Base-by-base conservation (phyloP, 2,797 vertebrate species). In the Borostomias antarcticus region DNA sequence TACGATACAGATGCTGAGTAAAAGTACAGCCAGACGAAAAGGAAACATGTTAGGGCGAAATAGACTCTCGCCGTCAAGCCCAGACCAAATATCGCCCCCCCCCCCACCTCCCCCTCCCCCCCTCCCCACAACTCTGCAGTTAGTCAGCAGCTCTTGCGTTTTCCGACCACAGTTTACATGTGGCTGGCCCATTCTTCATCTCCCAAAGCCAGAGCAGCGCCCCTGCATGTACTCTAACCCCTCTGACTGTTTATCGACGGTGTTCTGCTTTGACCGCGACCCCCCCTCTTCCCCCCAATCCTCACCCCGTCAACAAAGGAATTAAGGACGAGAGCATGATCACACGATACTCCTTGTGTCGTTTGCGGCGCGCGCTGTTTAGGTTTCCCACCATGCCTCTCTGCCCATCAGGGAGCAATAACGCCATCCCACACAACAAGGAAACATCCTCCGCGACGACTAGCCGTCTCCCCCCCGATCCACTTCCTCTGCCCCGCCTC, bases 61-160 rank as follows among this genome's bases (percentile, higher is more conserved):
- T 63, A 74, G 72, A 78, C 84, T 80, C 76, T 76, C 70, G 65
- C 62, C 68, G 69, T 37, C 79, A 74, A 67, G 61, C 74, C 68
- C 58, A 75, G 59, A 47, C 69, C 74, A 86, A 83, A 86, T 75
- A 58, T 79, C 67, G 79, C 78, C 74, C 69, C 64, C 75, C 84
- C 85, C 84, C 85, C 82, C 72, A 77, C 74, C 74, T 64, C 33
- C 58, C 76, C 70, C 58, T 77, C 76, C 82, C 81, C 80, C 78
- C 57, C 82, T n/a, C n/a, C n/a, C n/a, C n/a, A n/a, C n/a, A n/a
- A n/a, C n/a, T n/a, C n/a, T 80, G 69, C 80, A 81, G 79, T 88
- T 90, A 85, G 83, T 89, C 85, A 90, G 89, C 87, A 86, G 85
- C 86, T 86, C 86, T 89, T 89, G 83, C 90, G 89, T 85, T 87